Conservation (phyloP, 2,888 invertebrate species). For the Philaethria dido region DNA sequence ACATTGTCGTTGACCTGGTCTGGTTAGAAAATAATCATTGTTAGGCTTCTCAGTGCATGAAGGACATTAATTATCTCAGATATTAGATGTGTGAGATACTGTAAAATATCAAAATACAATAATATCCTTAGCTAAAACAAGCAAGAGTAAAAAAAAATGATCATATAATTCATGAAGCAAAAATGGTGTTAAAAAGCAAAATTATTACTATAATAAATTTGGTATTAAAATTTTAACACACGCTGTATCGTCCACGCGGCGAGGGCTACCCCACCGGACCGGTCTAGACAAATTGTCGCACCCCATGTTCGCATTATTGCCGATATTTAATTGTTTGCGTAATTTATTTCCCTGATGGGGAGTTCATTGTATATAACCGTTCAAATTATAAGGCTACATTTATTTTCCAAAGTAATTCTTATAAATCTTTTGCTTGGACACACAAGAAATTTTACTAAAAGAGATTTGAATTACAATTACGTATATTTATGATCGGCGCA, state of each 20-base stretch:
- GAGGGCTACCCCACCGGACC: constrained; percentile 67
- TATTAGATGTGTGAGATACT: too few species aligned
- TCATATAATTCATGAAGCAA: background rate
- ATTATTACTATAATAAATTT: background rate
- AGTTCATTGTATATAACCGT: constrained; percentile 48
- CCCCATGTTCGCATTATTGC: constrained; percentile 82
- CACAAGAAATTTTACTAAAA: background rate
- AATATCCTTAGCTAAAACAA: too few species aligned
- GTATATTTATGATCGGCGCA: background rate
- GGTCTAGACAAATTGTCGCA: constrained; percentile 84
- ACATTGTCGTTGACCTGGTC: too few species aligned
- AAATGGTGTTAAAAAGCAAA: background rate
- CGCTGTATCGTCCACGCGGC: constrained; percentile 22
- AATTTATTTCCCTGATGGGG: constrained; percentile 77
- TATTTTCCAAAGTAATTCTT: constrained; percentile 17
- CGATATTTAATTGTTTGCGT: constrained; percentile 84
- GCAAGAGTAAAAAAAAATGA: too few species aligned
- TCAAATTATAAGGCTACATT: constrained; percentile 52
- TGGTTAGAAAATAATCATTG: too few species aligned
- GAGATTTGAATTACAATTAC: background rate
- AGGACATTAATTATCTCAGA: too few species aligned
- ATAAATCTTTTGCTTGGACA: background rate
- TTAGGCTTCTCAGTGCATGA: too few species aligned
- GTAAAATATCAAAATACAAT: too few species aligned
- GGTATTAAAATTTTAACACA: constrained; percentile 16